phyloP scores from a whole-genome alignment of 37 sponge, comb jelly and placozoan species.

The Beroe forskalii region DNA sequence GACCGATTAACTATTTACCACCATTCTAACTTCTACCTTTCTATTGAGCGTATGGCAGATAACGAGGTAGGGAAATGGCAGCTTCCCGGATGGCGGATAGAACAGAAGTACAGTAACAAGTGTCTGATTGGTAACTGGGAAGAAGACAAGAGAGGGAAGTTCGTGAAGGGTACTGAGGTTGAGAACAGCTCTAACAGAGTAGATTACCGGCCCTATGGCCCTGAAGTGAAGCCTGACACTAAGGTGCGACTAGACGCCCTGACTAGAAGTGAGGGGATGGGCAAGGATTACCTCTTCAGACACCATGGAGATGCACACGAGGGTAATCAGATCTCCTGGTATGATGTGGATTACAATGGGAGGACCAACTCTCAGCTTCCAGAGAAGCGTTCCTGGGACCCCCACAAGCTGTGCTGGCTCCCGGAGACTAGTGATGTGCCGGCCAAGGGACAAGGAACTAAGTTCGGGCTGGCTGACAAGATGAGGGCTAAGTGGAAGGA shows the following conservation, averaged over 20 bases:
- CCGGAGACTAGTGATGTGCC: conserved; percentile 85
- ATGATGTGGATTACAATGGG: conserved; percentile 77
- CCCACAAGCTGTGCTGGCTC: conserved; percentile 77
- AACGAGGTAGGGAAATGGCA: conserved; percentile 68
- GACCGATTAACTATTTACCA: too few relatives aligned
- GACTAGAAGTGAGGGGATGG: conserved; percentile 76
- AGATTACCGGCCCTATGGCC: conserved; percentile 67
- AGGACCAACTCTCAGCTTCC: conserved; percentile 56
- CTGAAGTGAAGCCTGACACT: conserved; percentile 69
- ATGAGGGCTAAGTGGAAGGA: conserved; percentile 36
- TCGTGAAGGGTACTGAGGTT: conserved; percentile 68
- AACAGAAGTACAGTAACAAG: conserved; percentile 76
- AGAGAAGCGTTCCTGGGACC: conserved; percentile 74
- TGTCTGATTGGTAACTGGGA: conserved; percentile 92
- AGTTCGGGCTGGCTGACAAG: conserved; percentile 63
- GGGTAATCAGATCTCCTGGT: conserved; percentile 75
- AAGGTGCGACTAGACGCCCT: conserved; percentile 71
- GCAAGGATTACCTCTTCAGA: conserved; percentile 72
- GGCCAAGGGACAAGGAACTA: conserved; percentile 60
- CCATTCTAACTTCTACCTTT: too few relatives aligned
- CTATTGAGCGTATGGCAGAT: not conserved
- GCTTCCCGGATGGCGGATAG: conserved; percentile 83
- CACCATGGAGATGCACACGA: conserved; percentile 84
- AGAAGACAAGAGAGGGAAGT: conserved; percentile 76
- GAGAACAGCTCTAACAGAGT: conserved; percentile 73